Conservation (phyloP, 1,140 invertebrate genomes). For the Procambarus clarkii region DNA sequence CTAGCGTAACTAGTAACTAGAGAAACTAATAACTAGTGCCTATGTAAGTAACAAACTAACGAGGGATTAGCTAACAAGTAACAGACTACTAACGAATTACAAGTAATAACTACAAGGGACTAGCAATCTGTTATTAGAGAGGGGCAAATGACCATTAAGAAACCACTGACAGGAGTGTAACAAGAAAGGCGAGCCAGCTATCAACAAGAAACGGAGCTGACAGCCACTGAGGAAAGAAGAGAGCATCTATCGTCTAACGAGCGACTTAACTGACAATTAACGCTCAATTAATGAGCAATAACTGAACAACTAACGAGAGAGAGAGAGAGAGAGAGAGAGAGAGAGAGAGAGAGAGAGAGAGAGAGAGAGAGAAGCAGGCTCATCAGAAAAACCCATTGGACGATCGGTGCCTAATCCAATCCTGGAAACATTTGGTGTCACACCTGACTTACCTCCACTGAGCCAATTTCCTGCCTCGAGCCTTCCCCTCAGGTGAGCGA, state of each 20-base stretch:
- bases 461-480: slow-evolving; percentile 30
- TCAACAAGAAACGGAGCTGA: not conserved
- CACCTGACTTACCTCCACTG: slow-evolving; percentile 50
- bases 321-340: not conserved
- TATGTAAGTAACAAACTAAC: not conserved
- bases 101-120: not conserved
- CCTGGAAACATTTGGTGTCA: slow-evolving; percentile 11
- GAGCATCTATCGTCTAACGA: not conserved
- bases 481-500: not conserved
- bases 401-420: slow-evolving; percentile 27
- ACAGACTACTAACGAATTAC: too few relatives aligned
- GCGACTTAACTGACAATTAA: not conserved
- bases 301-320: not conserved
- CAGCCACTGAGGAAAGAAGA: too few relatives aligned
- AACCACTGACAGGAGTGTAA: not conserved
- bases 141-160: too few relatives aligned
- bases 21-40: not conserved
- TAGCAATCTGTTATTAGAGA: too few relatives aligned
- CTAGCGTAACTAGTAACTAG: not conserved
- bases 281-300: not conserved
- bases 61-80: too few relatives aligned
- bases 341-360: not conserved
- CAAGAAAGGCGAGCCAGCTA: not conserved
- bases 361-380: slow-evolving; percentile 16
- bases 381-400: slow-evolving; percentile 15